Evolutionary conservation across 2,888 invertebrate species (phyloP).

Genomic region (Melanargia galathea): DNA sequence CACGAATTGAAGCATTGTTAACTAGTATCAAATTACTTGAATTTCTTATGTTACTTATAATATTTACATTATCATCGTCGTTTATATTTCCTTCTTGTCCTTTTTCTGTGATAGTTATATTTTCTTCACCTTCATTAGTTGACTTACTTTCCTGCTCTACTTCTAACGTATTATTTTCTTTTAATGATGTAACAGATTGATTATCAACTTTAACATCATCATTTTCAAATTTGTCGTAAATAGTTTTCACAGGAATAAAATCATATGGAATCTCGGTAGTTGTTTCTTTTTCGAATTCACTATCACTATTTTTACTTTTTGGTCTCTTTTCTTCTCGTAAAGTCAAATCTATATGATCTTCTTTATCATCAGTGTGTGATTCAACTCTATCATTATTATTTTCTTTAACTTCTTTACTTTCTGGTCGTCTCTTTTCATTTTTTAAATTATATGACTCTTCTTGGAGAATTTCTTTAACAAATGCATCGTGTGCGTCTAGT

Average conservation of each 20-base stretch:
- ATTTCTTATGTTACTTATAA: background rate
- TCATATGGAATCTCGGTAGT: constrained; percentile 24
- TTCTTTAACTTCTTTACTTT: constrained; percentile 23
- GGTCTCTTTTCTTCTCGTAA: constrained; percentile 34
- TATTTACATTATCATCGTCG: background rate
- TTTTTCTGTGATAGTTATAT: background rate
- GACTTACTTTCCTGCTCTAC: background rate
- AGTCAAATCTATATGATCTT: constrained; percentile 44
- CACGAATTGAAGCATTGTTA: background rate
- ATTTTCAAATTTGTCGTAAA: constrained; percentile 38
- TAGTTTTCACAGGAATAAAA: constrained; percentile 43
- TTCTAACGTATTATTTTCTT: background rate
- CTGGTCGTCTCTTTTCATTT: constrained; percentile 29
- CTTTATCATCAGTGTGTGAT: constrained; percentile 31
- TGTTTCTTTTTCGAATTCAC: constrained; percentile 22
- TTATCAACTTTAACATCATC: background rate
- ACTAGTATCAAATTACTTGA: background rate
- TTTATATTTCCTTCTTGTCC: background rate
- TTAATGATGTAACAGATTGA: background rate
- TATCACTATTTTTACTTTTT: constrained; percentile 36
- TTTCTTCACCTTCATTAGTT: background rate
- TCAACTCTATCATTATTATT: constrained; percentile 32
- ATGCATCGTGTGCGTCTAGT: constrained; percentile 55
- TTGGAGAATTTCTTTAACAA: constrained; percentile 55
- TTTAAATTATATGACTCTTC: constrained; percentile 55